Evolutionary conservation across 2,888 invertebrate species (phyloP).

Genomic region (Cheilosia impressa): DNA sequence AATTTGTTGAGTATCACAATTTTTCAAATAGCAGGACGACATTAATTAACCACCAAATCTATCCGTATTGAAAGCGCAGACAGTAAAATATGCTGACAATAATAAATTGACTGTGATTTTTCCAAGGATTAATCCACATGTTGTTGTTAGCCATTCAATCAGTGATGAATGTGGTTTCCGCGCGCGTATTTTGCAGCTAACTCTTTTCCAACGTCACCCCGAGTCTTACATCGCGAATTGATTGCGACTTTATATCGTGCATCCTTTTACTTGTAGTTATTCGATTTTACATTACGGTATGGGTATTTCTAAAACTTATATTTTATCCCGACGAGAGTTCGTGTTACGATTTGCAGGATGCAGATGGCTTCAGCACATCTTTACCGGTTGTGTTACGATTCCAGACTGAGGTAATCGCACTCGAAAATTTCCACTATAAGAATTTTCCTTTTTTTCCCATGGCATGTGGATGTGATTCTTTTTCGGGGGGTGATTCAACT

Average conservation of each 20-base stretch:
- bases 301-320: neutral
- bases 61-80: slow-evolving; percentile 77
- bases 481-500: slow-evolving; percentile 63
- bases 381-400: slow-evolving; percentile 83
- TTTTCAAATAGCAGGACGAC: neutral
- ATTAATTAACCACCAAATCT: slow-evolving; percentile 42
- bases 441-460: slow-evolving; percentile 64
- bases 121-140: slow-evolving; percentile 73
- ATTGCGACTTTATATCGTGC: neutral
- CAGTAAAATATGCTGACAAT: slow-evolving; percentile 73
- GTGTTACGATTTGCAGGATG: slow-evolving; percentile 31
- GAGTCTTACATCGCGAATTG: slow-evolving; percentile 52
- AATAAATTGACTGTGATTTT: slow-evolving; percentile 61
- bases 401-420: slow-evolving; percentile 83
- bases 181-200: slow-evolving; percentile 50
- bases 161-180: slow-evolving; percentile 61
- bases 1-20: neutral
- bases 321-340: slow-evolving; percentile 29
- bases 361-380: slow-evolving; percentile 78
- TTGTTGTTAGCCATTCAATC: slow-evolving; percentile 75
- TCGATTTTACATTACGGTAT: neutral
- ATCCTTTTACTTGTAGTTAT: slow-evolving; percentile 15
- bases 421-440: slow-evolving; percentile 77
- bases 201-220: slow-evolving; percentile 19
- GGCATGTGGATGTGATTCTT: slow-evolving; percentile 39